Base-by-base conservation (phyloP, 2,797 vertebrate species). In the Aeoliscus strigatus region DNA sequence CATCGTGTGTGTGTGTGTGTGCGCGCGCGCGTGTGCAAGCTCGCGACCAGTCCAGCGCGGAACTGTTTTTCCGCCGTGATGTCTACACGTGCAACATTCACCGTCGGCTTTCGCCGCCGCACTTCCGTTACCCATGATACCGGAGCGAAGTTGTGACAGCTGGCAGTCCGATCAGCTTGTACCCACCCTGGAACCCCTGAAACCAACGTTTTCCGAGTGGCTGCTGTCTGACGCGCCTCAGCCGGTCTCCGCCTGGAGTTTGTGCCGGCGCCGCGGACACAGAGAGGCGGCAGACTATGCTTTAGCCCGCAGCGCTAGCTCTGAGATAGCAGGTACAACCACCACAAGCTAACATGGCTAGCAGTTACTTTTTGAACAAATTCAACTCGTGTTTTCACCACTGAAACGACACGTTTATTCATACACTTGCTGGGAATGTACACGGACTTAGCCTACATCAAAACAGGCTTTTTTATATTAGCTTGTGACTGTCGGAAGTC, bases 101-200 rank as follows among this genome's bases (percentile, higher is more conserved):
- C 43, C 12, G 18, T 29, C 52, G 69, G 59, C 13, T 56, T 6
- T 17, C 14, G 4, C 51, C 14, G 4, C 51, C 46, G 52, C 55
- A 62, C 75, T 84, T 86, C 83, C 81, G 75, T 62, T 73, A 41
- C 65, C 48, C 67, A 66, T 77, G 67, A 78, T 66, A 75, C 77
- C 70, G 72, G 75, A 82, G 67, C 47, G 68, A 79, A 83, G 79
- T 81, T 81, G 40, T 80, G 66, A 81, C 79, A 84, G 78, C 73
- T 81, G 75, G 64, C 56, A 61, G 17, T 36, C 6, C 43, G 46
- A 27, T 50, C 64, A 66, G 47, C 66, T 65, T 26, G 36, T 25
- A 30, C 23, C 37, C 34, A 6, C 11, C 36, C 25, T 2, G 14
- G 16, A 21, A 3, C 11, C 18, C 15, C 6, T 11, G 34, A 32